Base-by-base conservation (phyloP, 2,113 vertebrate genomes). In the Psammodynastes pulverulentus region DNA sequence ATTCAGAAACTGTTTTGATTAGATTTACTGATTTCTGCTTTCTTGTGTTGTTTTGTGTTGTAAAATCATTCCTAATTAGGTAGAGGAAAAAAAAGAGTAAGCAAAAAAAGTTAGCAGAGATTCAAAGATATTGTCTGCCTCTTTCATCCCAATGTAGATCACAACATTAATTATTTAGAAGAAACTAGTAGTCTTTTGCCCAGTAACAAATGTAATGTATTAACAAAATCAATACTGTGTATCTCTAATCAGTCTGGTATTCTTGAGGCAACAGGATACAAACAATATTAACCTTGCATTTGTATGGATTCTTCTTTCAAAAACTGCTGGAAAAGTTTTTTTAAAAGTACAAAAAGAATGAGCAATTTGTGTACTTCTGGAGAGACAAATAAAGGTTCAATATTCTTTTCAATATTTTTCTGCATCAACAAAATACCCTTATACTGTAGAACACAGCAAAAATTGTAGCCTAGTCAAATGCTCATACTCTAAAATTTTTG, bases 121-220 rank as follows among this genome's bases (percentile, higher is more conserved):
- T 86, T 87, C 91, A 86, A 89, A 92, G 79, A 94, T 88, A 92
- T 90, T 86, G 39, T 34, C 15, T n/a, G 87, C 13, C 90, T 89
- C 91, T 92, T 19, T 92, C 89, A 89, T 85, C 72, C 79, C 8
- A 0, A 23, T 92, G 53, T 12, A 0, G 90, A 58, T 89, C 0
- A 0, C 88, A 91, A n/a, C 86, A 84, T 92, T 95, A 96, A 96
- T 56, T 91, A 95, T 93, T 95, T 94, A 90, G 95, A 89, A 94
- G 46, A 92, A 95, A 93, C 56, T 46, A 93, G 53, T 90, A 84
- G 90, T 91, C 88, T 91, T 91, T 91, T 93, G 89, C 93, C 94
- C 92, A 94, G 90, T 91, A 95, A 94, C 95, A 94, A 96, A 94
- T 92, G 94, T 96, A 94, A 96, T 93, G 93, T 34, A 91, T 90